Percentiles rank a stretch among this genome's conserved stretches.
These are phyloP conservation scores for Urocolius indicus DNA, from an alignment of 2,113 vertebrate species.

Conservation along the genomic window DNA sequence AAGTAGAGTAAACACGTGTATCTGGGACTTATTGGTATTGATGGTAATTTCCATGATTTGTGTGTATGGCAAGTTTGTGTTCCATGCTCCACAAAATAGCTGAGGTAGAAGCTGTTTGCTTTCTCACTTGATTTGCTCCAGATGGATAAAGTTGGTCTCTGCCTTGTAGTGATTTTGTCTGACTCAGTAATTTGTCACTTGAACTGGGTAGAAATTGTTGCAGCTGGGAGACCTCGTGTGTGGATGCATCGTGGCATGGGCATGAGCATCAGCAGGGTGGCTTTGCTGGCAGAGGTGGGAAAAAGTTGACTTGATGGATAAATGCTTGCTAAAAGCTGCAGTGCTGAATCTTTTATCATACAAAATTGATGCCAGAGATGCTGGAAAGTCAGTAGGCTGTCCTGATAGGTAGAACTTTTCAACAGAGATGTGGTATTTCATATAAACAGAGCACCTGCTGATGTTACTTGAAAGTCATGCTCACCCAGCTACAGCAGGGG, in stretches of 20 bases:
- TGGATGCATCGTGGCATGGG: accelerated
- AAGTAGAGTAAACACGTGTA: not conserved
- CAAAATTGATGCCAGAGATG: not conserved
- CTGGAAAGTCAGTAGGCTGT: not conserved
- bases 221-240: accelerated
- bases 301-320: not conserved
- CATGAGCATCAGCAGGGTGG: not conserved
- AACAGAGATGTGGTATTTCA: not conserved
- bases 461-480: not conserved
- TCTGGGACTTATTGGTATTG: not conserved
- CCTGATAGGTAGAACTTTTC: not conserved
- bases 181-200: accelerated
- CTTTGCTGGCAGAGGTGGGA: not conserved
- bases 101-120: not conserved
- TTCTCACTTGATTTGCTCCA: not conserved
- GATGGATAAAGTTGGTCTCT: not conserved
- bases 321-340: not conserved
- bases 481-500: not conserved
- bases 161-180: not conserved
- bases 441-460: accelerated
- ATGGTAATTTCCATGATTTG: not conserved
- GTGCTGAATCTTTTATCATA: not conserved
- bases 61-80: not conserved
- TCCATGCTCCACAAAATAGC: not conserved
- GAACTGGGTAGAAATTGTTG: not conserved